Evolutionary conservation across 2,113 vertebrate genomes (phyloP).

Genomic region (Tringa solitaria): DNA sequence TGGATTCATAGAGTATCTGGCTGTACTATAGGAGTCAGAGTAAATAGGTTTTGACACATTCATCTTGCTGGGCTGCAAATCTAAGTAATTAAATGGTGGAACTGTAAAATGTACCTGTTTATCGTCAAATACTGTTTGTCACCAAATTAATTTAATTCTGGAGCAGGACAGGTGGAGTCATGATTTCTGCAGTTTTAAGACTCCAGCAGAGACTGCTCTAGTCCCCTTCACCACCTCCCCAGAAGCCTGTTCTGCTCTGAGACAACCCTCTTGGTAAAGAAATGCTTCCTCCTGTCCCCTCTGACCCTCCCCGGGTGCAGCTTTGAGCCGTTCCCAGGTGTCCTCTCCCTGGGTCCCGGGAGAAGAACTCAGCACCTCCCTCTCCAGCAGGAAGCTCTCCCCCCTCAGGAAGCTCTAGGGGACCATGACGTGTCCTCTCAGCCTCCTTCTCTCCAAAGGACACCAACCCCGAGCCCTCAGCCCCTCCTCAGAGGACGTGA

Average conservation of each 20-base stretch:
- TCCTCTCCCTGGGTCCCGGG: not conserved
- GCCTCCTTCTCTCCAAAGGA: not conserved
- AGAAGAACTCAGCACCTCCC: not conserved
- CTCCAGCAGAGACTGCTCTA: not conserved
- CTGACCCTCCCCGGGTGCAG: not conserved
- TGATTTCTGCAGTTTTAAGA: not conserved
- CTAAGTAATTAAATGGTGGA: not conserved
- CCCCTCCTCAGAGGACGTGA: rapidly evolving
- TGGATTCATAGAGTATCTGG: not conserved
- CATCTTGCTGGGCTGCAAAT: not conserved
- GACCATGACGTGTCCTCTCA: rapidly evolving
- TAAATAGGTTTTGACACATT: not conserved
- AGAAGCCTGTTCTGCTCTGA: not conserved
- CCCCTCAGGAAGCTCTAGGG: not conserved
- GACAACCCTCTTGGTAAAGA: not conserved
- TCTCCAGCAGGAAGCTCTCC: not conserved
- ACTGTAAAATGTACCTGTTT: not conserved
- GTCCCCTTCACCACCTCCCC: not conserved
- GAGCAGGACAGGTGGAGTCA: not conserved
- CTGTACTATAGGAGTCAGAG: not conserved
- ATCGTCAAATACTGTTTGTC: not conserved
- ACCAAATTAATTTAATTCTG: not conserved
- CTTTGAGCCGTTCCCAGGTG: not conserved
- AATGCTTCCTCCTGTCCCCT: not conserved
- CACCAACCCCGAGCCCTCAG: not conserved